Conservation (phyloP, 2,888 invertebrate genomes). For the Magallana nippona region DNA sequence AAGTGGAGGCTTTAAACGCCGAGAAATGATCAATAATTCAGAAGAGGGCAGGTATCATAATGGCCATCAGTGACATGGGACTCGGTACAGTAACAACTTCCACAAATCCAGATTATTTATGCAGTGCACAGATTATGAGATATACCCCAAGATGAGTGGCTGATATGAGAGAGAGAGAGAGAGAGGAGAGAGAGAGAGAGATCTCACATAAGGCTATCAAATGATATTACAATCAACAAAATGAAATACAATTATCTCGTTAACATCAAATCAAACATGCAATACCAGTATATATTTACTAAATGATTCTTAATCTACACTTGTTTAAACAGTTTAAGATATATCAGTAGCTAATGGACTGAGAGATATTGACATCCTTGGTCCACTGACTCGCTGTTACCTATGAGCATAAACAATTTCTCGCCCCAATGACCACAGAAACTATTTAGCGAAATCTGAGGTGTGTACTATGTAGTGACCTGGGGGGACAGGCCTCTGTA, state of each 20-base stretch:
- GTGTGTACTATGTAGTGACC: neutral
- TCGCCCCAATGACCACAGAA: neutral
- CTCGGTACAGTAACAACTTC: neutral
- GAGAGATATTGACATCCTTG: neutral
- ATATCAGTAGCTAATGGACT: neutral
- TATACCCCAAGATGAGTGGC: neutral
- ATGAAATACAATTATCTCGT: too few species aligned
- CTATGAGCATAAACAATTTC: constrained; percentile 11
- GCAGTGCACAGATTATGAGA: neutral
- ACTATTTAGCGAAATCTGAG: neutral
- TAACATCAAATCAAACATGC: too few species aligned
- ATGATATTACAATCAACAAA: neutral
- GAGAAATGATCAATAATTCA: constrained; percentile 26
- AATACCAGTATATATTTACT: too few species aligned
- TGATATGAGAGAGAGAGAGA: too few species aligned
- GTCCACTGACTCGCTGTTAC: neutral
- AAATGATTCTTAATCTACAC: neutral
- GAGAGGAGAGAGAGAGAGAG: too few species aligned
- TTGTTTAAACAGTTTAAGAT: neutral
- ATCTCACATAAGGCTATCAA: neutral
- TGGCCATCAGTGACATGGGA: neutral
- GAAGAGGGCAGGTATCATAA: neutral
- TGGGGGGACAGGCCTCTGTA: too few species aligned
- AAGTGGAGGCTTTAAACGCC: neutral
- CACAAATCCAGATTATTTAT: neutral